Base-by-base conservation (phyloP, 2,797 vertebrate species). In the Enteromius mattozi region DNA sequence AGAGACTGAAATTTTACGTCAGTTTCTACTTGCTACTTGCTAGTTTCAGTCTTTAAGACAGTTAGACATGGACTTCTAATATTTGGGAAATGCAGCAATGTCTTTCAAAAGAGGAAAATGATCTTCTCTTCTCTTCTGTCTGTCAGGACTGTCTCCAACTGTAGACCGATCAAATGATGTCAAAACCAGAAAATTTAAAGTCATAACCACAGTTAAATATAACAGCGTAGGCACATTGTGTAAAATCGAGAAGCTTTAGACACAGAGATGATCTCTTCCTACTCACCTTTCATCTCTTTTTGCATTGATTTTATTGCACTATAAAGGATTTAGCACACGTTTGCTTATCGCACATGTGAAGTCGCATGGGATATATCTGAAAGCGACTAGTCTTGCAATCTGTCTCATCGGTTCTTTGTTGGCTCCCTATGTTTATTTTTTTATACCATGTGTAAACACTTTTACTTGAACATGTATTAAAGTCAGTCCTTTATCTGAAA, bases 371-470 rank as follows among this genome's bases (percentile, higher is more conserved):
- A 91, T 95, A 94, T 94, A 91, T 89, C 89, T 90, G 92, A 94
- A 94, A 68, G 61, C 81, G 42, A 82, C 84, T 70, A 80, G 86
- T 81, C 81, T 49, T 90, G 93, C 96, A 94, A 95, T 94, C 93
- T 93, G 95, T 97, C 94, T 92, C 83, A 91, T 95, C 93, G 94
- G 95, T 94, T 96, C 94, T 96, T 82, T 66, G 75, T 86, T 70
- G 65, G 33, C 78, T 81, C 79, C 85, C 77, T 75, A 49, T 95
- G 96, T 96, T 94, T 98, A 98, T 98, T 98, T 99, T 98, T 99
- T 99, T 98, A 97, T 98, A 98, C 96, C 96, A 97, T 98, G 96
- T 97, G 97, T 97, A 96, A 97, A 96, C 93, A 96, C 96, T 97
- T 98, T 98, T 97, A 97, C 92, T 97, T 96, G 71, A 84, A 96